These are phyloP conservation scores for Samia ricini DNA, from an alignment of 1,140 invertebrate genomes.

Conservation along the genomic window DNA sequence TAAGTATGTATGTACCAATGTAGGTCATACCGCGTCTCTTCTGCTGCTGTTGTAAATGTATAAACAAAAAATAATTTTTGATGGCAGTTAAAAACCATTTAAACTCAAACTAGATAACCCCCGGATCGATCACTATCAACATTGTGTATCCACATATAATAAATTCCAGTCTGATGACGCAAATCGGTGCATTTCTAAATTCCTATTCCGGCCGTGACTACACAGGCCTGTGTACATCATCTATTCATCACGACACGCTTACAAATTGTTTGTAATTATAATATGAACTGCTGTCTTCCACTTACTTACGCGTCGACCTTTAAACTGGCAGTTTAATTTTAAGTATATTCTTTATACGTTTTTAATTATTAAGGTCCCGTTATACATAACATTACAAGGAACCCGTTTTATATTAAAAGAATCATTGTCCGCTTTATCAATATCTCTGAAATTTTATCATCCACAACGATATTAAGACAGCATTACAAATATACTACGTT, in stretches of 20 bases:
- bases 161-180: background rate
- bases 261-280: constrained; percentile 30
- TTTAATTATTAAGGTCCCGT: background rate
- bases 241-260: constrained; percentile 18
- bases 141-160: background rate
- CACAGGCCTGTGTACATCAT: constrained; percentile 1
- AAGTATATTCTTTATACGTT: background rate
- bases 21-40: too few species aligned
- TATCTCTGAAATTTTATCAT: background rate
- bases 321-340: background rate
- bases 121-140: background rate
- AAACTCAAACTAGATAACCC: background rate
- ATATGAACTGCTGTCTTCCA: constrained; percentile 27
- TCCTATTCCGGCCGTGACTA: constrained; percentile 13
- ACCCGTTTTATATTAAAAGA: background rate
- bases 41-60: too few species aligned
- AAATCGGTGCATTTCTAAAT: constrained; percentile 4
- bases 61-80: too few species aligned
- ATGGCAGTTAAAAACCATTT: too few species aligned
- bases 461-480: background rate
- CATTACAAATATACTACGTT: background rate
- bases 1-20: too few species aligned
- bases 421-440: background rate
- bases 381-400: background rate
- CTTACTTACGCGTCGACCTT: constrained; percentile 17